These are phyloP conservation scores for Fragum whitleyi DNA, from an alignment of 2,888 invertebrate species.

Conservation along the genomic window DNA sequence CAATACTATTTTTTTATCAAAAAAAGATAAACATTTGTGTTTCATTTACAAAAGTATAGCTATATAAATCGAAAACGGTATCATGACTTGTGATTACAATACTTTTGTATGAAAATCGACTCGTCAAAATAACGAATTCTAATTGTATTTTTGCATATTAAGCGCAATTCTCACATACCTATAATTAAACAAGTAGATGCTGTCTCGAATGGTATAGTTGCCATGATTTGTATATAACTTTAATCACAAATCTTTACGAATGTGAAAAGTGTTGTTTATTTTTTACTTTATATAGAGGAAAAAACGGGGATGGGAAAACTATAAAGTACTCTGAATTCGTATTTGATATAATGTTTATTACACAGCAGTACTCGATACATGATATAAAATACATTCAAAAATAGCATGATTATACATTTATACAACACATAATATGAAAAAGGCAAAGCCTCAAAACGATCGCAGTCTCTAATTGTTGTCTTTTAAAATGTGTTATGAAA, in stretches of 20 bases:
- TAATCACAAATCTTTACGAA: not conserved
- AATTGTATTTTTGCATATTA: not conserved
- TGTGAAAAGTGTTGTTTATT: not conserved
- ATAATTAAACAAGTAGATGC: constrained; percentile 17
- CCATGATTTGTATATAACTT: not conserved
- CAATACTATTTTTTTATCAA: not conserved
- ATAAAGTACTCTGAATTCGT: not conserved
- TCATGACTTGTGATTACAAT: not conserved
- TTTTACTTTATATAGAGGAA: not conserved
- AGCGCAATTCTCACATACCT: not conserved
- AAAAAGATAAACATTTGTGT: not conserved
- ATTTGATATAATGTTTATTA: not conserved
- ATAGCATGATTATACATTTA: too few relatives aligned
- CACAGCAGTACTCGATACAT: too few relatives aligned
- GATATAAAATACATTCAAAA: too few relatives aligned
- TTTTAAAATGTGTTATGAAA: too few relatives aligned
- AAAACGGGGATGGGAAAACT: not conserved
- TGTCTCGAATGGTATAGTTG: constrained; percentile 13
- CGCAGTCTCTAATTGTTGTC: too few relatives aligned
- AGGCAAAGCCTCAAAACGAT: too few relatives aligned
- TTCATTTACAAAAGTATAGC: not conserved
- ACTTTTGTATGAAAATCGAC: not conserved
- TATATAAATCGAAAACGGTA: not conserved
- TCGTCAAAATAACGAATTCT: not conserved
- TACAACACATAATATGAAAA: too few relatives aligned